Percentiles rank a stretch among this genome's conserved stretches.
Evolutionary conservation across 92 coral and sea anemone species (phyloP).

Genomic region (Zoanthus sansibaricus): DNA sequence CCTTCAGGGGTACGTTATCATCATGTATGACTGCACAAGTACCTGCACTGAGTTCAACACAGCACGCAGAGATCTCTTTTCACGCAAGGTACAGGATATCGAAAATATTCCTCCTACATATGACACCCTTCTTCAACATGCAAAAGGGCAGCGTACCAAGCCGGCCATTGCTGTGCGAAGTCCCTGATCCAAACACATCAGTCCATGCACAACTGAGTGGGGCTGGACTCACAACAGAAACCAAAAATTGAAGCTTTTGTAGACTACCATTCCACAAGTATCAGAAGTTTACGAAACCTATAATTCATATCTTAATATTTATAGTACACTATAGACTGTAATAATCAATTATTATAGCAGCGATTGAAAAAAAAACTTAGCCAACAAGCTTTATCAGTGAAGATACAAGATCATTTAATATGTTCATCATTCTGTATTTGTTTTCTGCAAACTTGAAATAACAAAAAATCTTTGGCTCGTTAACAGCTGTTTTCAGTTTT

Average conservation of each 20-base stretch:
- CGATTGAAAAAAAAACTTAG: too few relatives aligned
- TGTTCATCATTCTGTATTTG: too few relatives aligned
- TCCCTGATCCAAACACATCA: constrained; percentile 14
- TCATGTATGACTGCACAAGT: constrained; percentile 51
- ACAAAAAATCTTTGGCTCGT: too few relatives aligned
- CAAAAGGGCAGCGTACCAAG: constrained; percentile 55
- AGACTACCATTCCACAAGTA: constrained; percentile 52
- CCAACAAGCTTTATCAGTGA: too few relatives aligned
- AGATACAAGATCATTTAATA: too few relatives aligned
- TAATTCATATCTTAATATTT: too few relatives aligned
- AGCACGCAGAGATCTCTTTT: constrained; percentile 50
- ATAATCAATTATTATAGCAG: too few relatives aligned
- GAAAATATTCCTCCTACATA: neutral
- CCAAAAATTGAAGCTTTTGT: constrained; percentile 34
- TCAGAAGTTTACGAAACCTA: too few relatives aligned
- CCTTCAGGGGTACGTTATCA: constrained; percentile 48
- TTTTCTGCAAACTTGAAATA: too few relatives aligned
- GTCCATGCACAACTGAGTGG: constrained; percentile 47
- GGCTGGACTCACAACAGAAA: neutral
- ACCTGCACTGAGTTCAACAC: constrained; percentile 37
- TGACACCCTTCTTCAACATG: constrained; percentile 65
- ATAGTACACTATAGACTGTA: too few relatives aligned
- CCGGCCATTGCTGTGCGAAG: constrained; percentile 48
- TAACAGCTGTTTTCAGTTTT: too few relatives aligned
- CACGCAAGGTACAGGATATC: constrained; percentile 48